These are phyloP conservation scores for Patiria miniata DNA, from an alignment of 35 echinoderm and acorn worm genomes.

Conservation along the genomic window DNA sequence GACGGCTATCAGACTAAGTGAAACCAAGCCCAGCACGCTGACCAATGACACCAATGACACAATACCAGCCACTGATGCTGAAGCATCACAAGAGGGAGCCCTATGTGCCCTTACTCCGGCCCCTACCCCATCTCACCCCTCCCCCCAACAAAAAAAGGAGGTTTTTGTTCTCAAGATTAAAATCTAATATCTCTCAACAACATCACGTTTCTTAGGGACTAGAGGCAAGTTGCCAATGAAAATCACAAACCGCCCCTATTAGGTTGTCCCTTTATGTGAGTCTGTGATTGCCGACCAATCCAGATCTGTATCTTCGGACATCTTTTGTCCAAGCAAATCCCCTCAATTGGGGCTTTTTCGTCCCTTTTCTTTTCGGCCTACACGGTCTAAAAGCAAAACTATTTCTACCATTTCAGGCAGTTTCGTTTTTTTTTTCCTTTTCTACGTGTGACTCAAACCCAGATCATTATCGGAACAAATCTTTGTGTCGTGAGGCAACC, in stretches of 20 bases:
- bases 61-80: no score
- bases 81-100: no score
- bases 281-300: background rate
- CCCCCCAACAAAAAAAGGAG: background rate
- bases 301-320: background rate
- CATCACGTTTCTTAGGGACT: background rate
- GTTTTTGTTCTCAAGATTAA: background rate
- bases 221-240: background rate
- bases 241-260: no score
- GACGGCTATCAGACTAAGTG: no score
- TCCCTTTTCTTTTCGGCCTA: background rate
- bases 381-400: background rate
- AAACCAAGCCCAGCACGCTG: no score
- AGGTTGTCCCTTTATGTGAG: no score
- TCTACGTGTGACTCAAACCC: background rate
- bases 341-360: background rate
- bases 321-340: conserved; percentile 8
- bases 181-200: background rate
- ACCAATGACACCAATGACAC: no score
- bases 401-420: background rate
- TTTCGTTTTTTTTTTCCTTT: background rate
- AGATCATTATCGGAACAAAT: conserved; percentile 3
- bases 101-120: no score
- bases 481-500: conserved; percentile 4
- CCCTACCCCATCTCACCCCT: background rate